Conservation (phyloP, 2,113 vertebrate species). For the Saccopteryx bilineata region DNA sequence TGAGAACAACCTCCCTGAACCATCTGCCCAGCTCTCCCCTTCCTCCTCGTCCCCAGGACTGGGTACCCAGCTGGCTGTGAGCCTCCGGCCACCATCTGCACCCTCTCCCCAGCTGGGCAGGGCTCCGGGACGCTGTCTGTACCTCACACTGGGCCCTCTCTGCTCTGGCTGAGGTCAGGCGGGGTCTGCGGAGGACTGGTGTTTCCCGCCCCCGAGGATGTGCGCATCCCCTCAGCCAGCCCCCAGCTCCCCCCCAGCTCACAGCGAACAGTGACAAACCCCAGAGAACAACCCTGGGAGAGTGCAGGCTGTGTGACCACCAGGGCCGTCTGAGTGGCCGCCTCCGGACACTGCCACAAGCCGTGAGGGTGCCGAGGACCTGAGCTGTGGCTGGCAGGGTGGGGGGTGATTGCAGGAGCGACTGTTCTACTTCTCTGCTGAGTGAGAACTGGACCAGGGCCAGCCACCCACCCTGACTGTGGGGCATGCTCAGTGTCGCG, state of each 20-base stretch:
- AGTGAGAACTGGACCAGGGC: rapidly evolving
- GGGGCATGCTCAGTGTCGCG: too few species aligned
- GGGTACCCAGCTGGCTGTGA: not conserved
- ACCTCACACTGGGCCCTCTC: not conserved
- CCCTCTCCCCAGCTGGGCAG: not conserved
- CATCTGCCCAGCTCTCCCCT: not conserved
- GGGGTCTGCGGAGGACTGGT: not conserved
- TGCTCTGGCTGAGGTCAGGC: not conserved
- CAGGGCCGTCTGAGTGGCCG: too few species aligned
- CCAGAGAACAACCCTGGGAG: not conserved
- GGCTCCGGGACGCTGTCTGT: not conserved
- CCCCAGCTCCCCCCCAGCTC: not conserved
- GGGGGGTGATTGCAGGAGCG: not conserved
- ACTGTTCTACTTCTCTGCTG: not conserved
- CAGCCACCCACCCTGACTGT: too few species aligned
- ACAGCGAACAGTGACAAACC: not conserved
- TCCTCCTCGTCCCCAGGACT: not conserved
- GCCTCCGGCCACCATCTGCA: not conserved
- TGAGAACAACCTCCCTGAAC: not conserved
- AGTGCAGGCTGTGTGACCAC: not conserved
- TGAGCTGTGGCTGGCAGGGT: not conserved
- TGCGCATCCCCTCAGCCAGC: not conserved
- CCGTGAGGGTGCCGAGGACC: not conserved
- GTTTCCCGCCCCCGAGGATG: not conserved
- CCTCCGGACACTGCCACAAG: not conserved